Percentiles rank a stretch among this genome's conserved stretches.
Evolutionary conservation across 2,888 invertebrate genomes (phyloP).

Genomic region (Metacarcinus magister): DNA sequence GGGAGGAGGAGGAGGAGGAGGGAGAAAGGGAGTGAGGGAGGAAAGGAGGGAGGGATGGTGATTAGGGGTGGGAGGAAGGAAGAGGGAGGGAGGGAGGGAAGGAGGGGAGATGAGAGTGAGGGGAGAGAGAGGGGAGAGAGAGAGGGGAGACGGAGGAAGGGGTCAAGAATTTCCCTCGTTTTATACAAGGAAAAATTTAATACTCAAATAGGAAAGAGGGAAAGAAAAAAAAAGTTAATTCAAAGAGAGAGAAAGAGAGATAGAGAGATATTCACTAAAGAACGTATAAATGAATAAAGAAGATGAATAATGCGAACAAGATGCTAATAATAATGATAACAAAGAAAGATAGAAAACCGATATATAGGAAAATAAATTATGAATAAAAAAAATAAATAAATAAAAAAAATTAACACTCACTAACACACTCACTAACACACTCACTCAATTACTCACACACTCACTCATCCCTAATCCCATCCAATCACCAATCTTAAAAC

Average conservation of each 20-base stretch:
- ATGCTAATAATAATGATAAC: background rate
- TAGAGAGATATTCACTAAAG: background rate
- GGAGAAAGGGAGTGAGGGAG: background rate
- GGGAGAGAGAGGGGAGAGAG: background rate
- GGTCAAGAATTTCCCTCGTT: background rate
- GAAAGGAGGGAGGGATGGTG: background rate
- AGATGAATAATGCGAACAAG: background rate
- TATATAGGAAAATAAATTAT: background rate
- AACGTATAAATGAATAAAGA: background rate
- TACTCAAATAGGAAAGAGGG: background rate
- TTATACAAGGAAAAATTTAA: too few species aligned
- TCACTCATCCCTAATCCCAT: too few species aligned
- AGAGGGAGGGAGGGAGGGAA: background rate
- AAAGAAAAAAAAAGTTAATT: background rate
- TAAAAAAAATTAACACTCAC: background rate
- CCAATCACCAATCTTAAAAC: too few species aligned
- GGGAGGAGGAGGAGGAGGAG: background rate
- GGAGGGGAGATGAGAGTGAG: background rate
- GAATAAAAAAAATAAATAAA: background rate
- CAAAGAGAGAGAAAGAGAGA: background rate
- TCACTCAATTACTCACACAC: too few species aligned
- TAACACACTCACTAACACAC: background rate
- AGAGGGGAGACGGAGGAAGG: slow-evolving; percentile 29
- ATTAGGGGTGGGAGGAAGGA: background rate
- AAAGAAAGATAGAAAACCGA: background rate